Conservation (phyloP, 2,888 invertebrate species). For the Epistrophe eligans region DNA sequence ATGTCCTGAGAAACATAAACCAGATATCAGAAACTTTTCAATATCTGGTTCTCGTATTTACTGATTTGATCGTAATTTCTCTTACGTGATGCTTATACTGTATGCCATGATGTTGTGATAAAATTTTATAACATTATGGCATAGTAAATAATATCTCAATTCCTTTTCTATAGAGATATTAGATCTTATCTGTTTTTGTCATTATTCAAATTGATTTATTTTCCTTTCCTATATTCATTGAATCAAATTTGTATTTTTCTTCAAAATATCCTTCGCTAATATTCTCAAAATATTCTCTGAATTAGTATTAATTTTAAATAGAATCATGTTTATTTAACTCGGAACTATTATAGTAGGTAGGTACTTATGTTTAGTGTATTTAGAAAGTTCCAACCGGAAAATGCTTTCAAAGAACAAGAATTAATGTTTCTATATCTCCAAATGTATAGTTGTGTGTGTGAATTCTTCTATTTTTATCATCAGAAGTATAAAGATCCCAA, state of each 20-base stretch:
- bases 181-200: neutral
- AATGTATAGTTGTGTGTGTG: neutral
- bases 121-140: neutral
- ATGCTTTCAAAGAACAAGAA: constrained; percentile 39
- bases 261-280: neutral
- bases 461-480: constrained; percentile 59
- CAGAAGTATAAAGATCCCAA: constrained; percentile 50
- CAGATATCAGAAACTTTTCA: too few species aligned
- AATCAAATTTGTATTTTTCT: neutral
- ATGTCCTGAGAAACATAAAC: too few species aligned
- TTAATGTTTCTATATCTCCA: constrained; percentile 4
- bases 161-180: neutral
- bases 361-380: neutral
- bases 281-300: neutral
- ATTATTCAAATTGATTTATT: neutral
- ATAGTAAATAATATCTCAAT: neutral
- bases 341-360: neutral
- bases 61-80: too few species aligned
- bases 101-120: too few species aligned
- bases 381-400: constrained; percentile 38
- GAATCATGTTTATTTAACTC: constrained; percentile 31
- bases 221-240: neutral
- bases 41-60: too few species aligned
- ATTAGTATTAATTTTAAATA: neutral
- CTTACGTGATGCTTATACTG: too few species aligned